Evolutionary conservation across 1,140 invertebrate species (phyloP).

Genomic region (Helicoverpa zea): DNA sequence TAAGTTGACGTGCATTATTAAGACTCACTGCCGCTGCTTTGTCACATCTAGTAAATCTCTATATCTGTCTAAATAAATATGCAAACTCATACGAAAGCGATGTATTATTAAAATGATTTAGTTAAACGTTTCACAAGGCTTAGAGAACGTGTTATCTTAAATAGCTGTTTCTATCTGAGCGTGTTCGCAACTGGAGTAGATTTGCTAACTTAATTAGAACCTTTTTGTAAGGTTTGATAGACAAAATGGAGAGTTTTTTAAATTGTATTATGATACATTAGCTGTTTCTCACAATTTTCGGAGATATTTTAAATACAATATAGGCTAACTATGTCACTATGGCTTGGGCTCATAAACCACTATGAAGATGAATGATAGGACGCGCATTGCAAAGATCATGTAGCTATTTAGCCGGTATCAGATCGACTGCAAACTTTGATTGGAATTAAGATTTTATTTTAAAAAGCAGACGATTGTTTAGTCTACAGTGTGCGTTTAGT

Average conservation of each 20-base stretch:
- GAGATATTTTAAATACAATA: no score
- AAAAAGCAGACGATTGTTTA: no score
- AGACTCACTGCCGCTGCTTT: background rate
- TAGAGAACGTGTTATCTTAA: constrained; percentile 22
- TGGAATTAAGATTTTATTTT: no score
- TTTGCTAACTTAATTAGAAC: constrained; percentile 8
- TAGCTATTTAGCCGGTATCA: no score
- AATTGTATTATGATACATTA: background rate
- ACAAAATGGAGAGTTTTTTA: background rate
- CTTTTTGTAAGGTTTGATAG: constrained; percentile 8
- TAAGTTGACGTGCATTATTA: no score
- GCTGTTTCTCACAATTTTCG: no score
- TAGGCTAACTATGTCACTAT: no score
- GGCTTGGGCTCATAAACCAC: no score
- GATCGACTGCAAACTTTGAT: no score
- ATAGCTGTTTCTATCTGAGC: background rate
- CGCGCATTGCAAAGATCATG: no score
- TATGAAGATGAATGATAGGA: no score
- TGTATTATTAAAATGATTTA: constrained; percentile 59
- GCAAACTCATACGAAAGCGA: constrained; percentile 38
- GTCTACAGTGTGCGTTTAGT: no score
- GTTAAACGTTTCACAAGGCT: constrained; percentile 56
- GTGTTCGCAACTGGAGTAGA: background rate
- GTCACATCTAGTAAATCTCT: constrained; percentile 22
- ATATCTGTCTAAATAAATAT: constrained; percentile 25